Conservation (phyloP, 2,888 invertebrate species). For the Drosophila borborema region DNA sequence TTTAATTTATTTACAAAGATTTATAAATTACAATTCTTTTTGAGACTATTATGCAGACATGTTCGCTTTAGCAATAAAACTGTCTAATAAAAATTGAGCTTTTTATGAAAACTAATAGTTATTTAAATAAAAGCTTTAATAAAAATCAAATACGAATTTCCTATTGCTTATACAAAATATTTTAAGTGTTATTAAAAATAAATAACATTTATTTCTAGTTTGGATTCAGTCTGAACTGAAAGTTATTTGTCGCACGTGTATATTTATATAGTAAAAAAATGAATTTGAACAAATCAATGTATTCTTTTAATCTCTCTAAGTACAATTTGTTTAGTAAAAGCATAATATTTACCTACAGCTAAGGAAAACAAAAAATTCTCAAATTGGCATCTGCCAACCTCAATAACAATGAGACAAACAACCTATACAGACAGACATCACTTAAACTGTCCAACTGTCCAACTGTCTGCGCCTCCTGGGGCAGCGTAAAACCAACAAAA, state of each 20-base stretch:
- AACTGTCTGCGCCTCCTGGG: conserved; percentile 56
- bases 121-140: too few species aligned
- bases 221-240: too few species aligned
- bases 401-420: conserved; percentile 46
- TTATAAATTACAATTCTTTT: too few species aligned
- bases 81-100: too few species aligned
- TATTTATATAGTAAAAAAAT: too few species aligned
- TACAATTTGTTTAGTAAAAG: neutral
- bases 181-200: neutral
- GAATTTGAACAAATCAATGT: neutral
- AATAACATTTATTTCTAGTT: neutral
- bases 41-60: too few species aligned
- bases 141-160: too few species aligned
- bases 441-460: conserved; percentile 78
- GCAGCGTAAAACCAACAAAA: conserved; percentile 24
- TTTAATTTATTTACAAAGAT: too few species aligned
- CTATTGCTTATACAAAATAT: neutral
- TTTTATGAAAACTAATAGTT: too few species aligned
- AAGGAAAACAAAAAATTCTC: neutral
- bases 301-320: conserved; percentile 2
- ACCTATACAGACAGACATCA: conserved; percentile 51
- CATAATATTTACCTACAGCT: neutral
- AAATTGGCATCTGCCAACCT: conserved; percentile 1
- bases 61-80: too few species aligned
- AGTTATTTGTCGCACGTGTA: too few species aligned